These are phyloP conservation scores for Dastarcus helophoroides DNA, from an alignment of 2,888 invertebrate species.

Conservation along the genomic window DNA sequence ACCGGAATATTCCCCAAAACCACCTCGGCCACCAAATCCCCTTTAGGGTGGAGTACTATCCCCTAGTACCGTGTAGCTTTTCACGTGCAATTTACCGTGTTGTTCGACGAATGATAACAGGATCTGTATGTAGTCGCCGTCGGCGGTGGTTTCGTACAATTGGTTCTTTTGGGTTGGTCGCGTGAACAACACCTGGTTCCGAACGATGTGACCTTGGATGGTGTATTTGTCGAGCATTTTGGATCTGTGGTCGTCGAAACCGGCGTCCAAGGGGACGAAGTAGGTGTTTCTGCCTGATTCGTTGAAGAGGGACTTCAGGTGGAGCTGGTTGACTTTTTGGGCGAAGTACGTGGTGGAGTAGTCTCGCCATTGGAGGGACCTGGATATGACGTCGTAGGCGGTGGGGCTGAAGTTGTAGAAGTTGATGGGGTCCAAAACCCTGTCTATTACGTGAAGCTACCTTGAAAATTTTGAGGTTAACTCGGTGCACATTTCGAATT, in stretches of 20 bases:
- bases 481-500: too few species aligned
- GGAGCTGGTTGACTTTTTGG: conserved; percentile 56
- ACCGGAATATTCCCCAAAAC: conserved; percentile 81
- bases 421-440: conserved; percentile 67
- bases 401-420: conserved; percentile 48
- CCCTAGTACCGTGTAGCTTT: conserved; percentile 67
- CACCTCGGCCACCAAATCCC: conserved; percentile 73
- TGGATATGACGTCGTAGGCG: conserved; percentile 63
- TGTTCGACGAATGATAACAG: conserved; percentile 61
- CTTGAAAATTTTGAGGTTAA: conserved; percentile 45
- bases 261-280: conserved; percentile 79
- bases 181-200: conserved; percentile 74
- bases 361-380: conserved; percentile 34
- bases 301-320: conserved; percentile 54
- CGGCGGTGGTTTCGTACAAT: conserved; percentile 66
- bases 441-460: conserved; percentile 76
- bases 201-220: conserved; percentile 77
- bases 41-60: conserved; percentile 62
- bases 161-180: conserved; percentile 60
- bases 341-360: conserved; percentile 47
- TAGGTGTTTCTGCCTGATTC: conserved; percentile 70
- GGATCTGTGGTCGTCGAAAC: conserved; percentile 50
- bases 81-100: conserved; percentile 58
- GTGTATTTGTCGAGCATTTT: conserved; percentile 68
- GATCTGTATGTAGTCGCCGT: conserved; percentile 69